Evolutionary conservation across 2,797 vertebrate species (phyloP), one percentile per base, ranked within the genome.

Genomic region (Pogoniulus pusillus): DNA sequence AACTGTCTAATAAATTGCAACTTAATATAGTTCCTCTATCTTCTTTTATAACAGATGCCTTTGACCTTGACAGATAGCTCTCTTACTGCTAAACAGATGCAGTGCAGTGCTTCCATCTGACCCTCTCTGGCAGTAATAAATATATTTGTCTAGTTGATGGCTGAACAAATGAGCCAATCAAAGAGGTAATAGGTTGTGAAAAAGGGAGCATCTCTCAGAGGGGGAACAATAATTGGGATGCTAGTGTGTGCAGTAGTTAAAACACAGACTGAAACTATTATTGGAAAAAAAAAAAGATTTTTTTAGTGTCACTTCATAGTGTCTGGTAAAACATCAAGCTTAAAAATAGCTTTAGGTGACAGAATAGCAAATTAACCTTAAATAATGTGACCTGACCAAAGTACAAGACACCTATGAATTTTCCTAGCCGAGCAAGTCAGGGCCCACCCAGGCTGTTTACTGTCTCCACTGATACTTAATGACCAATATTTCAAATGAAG

Each of bases 311-410:
- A n/a, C n/a, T 51, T 5, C 43, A 22, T 23, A 43, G 32, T 2
- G 14, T 20, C 68, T 37, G 76, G 35, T 58, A 60, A 79, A 95
- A 85, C 10, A 51, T 49, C 19, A 64, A 91, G n/a, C 30, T 79
- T 81, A 62, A 92, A 91, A 92, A 91, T 58, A 90, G 32, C 20
- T 82, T 62, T 49, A 85, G 64, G n/a, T 83, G 77, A 15, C 77
- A 91, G 54, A 93, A 71, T 26, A 79, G 13, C 51, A 83, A 93
- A 94, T 92, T 95, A 95, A 62, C 41, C 64, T 71, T 89, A 77
- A 85, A 91, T 81, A 91, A 92, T 45, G 9, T 58, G 60, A 73
- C 57, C 20, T 54, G 53, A 81, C 39, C 26, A 82, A 78, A 82
- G 64, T 79, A 65, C 11, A 85, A 45, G 53, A 45, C 57, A 66